Evolutionary conservation across 2,888 invertebrate genomes (phyloP).

Genomic region (Eudemis profundana): DNA sequence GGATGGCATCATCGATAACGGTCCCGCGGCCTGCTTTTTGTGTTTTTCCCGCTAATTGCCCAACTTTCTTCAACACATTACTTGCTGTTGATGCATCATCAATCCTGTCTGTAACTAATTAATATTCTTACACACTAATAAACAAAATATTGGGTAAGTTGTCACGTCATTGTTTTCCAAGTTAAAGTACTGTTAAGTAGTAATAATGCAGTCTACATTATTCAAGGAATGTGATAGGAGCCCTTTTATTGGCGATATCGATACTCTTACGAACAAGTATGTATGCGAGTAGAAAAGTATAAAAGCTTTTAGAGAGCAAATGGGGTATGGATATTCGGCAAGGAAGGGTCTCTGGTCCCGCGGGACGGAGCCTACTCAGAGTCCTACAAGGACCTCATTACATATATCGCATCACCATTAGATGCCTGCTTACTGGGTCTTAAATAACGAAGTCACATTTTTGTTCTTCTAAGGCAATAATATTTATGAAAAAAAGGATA

Average conservation of each 20-base stretch:
- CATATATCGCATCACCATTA: conserved; percentile 51
- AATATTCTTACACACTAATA: conserved; percentile 50
- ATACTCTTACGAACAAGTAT: conserved; percentile 53
- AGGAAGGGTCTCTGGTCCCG: conserved; percentile 60
- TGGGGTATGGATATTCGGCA: conserved; percentile 60
- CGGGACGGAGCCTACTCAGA: conserved; percentile 53
- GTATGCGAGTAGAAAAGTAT: conserved; percentile 52
- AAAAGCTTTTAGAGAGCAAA: conserved; percentile 62
- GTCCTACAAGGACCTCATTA: conserved; percentile 57
- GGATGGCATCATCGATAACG: conserved; percentile 69
- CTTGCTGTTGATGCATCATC: conserved; percentile 66
- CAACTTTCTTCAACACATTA: conserved; percentile 70
- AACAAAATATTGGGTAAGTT: conserved; percentile 43
- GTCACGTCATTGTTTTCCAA: conserved; percentile 9
- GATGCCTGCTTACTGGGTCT: conserved; percentile 22
- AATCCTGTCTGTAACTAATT: conserved; percentile 52
- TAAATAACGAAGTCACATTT: conserved; percentile 16
- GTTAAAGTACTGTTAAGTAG: not conserved
- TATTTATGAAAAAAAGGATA: too few relatives aligned
- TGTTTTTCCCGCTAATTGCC: conserved; percentile 72
- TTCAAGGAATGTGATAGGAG: conserved; percentile 50
- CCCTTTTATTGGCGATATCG: conserved; percentile 54
- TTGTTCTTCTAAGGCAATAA: not conserved
- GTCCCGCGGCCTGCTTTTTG: conserved; percentile 66
- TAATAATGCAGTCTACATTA: conserved; percentile 11